Percentiles rank a stretch among this genome's conserved stretches.
phyloP scores from a whole-genome alignment of 2,113 vertebrate genomes.

The Salvelinus sp. region DNA sequence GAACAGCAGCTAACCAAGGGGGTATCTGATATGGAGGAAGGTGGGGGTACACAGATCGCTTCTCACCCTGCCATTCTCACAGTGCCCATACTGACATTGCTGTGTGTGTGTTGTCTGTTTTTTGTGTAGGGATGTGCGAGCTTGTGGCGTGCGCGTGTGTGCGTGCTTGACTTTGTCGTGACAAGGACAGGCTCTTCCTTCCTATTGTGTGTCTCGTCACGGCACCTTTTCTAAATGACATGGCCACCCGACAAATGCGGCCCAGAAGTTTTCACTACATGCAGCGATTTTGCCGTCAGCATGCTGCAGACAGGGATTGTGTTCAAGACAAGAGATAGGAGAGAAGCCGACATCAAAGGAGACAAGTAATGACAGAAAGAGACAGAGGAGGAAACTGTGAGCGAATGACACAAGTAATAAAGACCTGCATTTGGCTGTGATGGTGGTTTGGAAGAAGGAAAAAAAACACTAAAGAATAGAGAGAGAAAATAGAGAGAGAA shows the following conservation, averaged over 20 bases:
- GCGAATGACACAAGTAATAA: no score
- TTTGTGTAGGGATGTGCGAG: neutral
- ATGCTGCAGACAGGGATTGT: neutral
- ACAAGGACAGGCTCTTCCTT: constrained; percentile 7
- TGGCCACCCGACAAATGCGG: neutral
- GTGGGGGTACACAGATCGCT: constrained; percentile 18
- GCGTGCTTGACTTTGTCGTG: constrained; percentile 21
- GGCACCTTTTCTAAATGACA: constrained; percentile 17
- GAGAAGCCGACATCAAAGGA: neutral
- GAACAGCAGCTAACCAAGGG: constrained; percentile 23
- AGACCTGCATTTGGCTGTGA: no score
- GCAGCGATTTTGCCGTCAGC: constrained; percentile 2
- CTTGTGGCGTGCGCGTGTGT: neutral
- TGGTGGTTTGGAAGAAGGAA: no score
- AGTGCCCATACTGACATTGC: constrained; percentile 47
- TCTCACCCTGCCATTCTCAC: constrained; percentile 33
- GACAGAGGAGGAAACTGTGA: neutral
- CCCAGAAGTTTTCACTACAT: constrained; percentile 8
- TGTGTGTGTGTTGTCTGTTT: constrained; percentile 2
- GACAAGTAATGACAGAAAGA: neutral
- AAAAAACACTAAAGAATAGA: neutral
- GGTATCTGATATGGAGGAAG: constrained; percentile 1
- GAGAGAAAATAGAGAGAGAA: neutral
- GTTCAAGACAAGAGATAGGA: neutral
- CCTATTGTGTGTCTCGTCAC: constrained; percentile 19